Base-by-base conservation (phyloP, 2,113 vertebrate species). In the Siniperca chuatsi region DNA sequence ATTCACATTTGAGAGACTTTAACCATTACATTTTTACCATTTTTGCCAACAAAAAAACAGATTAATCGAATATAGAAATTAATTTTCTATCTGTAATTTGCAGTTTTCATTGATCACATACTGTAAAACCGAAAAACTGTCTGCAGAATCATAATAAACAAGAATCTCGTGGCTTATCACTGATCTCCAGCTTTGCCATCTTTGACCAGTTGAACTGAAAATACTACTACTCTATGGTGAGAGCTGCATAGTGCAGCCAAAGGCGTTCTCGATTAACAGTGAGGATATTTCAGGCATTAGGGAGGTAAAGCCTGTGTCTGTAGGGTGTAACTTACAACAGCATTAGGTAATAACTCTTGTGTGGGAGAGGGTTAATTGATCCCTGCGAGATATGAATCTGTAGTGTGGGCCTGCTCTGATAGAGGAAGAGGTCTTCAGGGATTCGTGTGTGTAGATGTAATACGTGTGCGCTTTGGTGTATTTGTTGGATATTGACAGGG, bases 341-440 rank as follows among this genome's bases (percentile, higher is more conserved):
- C n/a, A 82, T 89, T 78, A 78, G 64, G 79, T 87, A 75, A 86
- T 75, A 61, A 57, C 18, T 85, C 57, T n/a, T 77, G 79, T 73
- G 62, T 67, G 46, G 75, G 57, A 77, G 76, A 64, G 33, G 13
- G 65, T 87, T 93, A 90, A 90, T 91, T 93, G 87, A 92, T 90
- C 89, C 90, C 64, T 88, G 85, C 9, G 87, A 90, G 92, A 75
- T 81, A 71, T 82, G 44, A 54, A 88, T 72, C 81, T 82, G 84
- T 25, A 71, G 80, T 48, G 79, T 78, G 40, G 52, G 54, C 12
- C 44, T 62, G 62, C 42, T 15, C 79, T 77, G 72, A 61, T 62
- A 13, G 37, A 73, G 65, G 75, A 25, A 72, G 29, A 58, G 54
- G 23, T 79, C 89, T 82, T 35, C 23, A 10, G 86, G 82, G 61